These are phyloP conservation scores for Seriola quinqueradiata DNA, from an alignment of 2,113 vertebrate genomes.

Conservation along the genomic window DNA sequence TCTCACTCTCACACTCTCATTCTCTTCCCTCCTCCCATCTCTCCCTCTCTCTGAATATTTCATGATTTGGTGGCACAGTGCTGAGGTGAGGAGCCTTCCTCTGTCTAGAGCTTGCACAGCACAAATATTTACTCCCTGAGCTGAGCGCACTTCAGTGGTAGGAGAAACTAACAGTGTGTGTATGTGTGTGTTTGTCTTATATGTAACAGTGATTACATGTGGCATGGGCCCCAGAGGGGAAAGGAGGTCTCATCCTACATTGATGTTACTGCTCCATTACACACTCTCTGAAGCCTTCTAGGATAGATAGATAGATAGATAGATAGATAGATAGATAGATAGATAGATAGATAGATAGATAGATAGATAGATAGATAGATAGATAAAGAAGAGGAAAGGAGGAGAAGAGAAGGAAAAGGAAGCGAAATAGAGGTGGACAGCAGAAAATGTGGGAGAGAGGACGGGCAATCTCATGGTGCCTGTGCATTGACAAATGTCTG, in stretches of 20 bases:
- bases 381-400: background rate
- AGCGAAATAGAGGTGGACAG: conserved; percentile 25
- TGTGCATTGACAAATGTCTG: conserved; percentile 89
- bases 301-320: conserved; percentile 48
- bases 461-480: conserved; percentile 61
- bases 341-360: conserved; percentile 34
- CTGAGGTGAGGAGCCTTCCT: conserved; percentile 84
- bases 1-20: conserved; percentile 50
- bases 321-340: conserved; percentile 40
- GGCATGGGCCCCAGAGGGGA: conserved; percentile 86
- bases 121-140: conserved; percentile 94
- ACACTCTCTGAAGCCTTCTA: conserved; percentile 80
- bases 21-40: conserved; percentile 52
- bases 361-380: conserved; percentile 22
- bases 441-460: conserved; percentile 26
- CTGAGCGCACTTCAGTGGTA: conserved; percentile 74
- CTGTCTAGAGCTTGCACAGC: conserved; percentile 89
- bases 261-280: conserved; percentile 71
- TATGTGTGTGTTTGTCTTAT: conserved; percentile 77
- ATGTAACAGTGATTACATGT: conserved; percentile 90
- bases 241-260: conserved; percentile 77
- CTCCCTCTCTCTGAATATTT: conserved; percentile 91
- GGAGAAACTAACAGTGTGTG: conserved; percentile 42
- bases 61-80: conserved; percentile 87
- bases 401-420: conserved; percentile 4